phyloP scores from a whole-genome alignment of 1,140 invertebrate species.

The Drosophila malerkotliana region DNA sequence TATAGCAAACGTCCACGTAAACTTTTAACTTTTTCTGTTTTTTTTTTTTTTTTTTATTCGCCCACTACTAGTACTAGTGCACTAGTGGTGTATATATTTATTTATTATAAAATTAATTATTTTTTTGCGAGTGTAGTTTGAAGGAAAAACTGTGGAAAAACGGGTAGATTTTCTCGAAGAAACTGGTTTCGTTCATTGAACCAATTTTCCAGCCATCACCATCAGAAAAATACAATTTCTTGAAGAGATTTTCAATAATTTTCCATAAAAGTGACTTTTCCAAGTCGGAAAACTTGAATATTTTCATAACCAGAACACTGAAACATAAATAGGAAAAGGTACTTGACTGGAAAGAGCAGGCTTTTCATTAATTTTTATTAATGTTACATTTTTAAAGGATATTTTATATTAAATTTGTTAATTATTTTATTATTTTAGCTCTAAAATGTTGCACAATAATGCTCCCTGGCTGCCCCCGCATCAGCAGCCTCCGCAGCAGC shows the following conservation, averaged over 20 bases:
- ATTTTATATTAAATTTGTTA: neutral
- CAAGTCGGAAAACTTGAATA: neutral
- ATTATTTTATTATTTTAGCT: conserved; percentile 17
- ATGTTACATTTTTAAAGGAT: neutral
- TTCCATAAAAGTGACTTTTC: neutral
- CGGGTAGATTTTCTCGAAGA: conserved; percentile 15
- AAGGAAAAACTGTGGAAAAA: conserved; percentile 7
- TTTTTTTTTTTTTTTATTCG: conserved; percentile 13
- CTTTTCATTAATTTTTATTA: neutral
- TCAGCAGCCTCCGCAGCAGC: conserved; percentile 40
- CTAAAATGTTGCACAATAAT: conserved; percentile 74
- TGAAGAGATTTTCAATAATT: too few species aligned
- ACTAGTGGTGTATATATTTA: conserved; percentile 10
- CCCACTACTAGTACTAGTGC: conserved; percentile 14
- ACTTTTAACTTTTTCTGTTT: conserved; percentile 70
- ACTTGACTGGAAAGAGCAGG: too few species aligned
- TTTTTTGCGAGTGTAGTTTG: neutral
- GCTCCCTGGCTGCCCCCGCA: conserved; percentile 64
- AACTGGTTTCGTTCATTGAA: conserved; percentile 47
- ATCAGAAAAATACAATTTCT: neutral
- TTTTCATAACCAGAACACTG: neutral
- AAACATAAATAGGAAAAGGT: neutral
- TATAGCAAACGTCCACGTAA: conserved; percentile 76
- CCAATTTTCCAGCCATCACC: neutral
- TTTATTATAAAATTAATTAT: neutral